phyloP scores from a whole-genome alignment of 1,140 invertebrate species.

The Elysia chlorotica region DNA sequence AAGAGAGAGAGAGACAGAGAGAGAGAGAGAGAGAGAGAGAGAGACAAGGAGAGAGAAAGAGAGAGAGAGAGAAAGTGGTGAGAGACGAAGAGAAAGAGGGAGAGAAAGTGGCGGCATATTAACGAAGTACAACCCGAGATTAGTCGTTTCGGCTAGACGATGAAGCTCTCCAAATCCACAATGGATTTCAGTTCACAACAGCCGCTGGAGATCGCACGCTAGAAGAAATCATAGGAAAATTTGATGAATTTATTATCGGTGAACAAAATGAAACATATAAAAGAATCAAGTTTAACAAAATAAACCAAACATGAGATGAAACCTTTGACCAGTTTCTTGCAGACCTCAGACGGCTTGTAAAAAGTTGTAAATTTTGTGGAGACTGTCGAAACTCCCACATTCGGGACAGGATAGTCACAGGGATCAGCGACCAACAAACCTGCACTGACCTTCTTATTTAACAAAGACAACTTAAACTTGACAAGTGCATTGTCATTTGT shows the following conservation, averaged over 20 bases:
- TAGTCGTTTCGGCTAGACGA: no score
- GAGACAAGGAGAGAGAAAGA: no score
- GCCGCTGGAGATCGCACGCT: neutral
- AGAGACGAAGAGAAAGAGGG: no score
- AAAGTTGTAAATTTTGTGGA: neutral
- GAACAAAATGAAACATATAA: neutral
- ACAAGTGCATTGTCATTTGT: neutral
- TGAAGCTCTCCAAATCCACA: neutral
- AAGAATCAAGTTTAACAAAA: neutral
- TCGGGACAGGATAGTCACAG: neutral
- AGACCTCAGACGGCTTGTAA: neutral
- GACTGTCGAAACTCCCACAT: neutral
- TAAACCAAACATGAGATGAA: neutral
- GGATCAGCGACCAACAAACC: neutral
- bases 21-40: no score
- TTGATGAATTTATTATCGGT: neutral
- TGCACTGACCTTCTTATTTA: neutral
- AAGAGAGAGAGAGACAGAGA: no score
- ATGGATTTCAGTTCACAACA: neutral
- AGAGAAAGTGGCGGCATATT: no score
- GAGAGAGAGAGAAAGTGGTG: no score
- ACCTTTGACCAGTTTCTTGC: neutral
- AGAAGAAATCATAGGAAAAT: neutral
- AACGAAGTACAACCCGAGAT: no score
- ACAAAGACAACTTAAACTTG: neutral